phyloP scores from a whole-genome alignment of 2,113 vertebrate species.

The Dipodomys spectabilis region DNA sequence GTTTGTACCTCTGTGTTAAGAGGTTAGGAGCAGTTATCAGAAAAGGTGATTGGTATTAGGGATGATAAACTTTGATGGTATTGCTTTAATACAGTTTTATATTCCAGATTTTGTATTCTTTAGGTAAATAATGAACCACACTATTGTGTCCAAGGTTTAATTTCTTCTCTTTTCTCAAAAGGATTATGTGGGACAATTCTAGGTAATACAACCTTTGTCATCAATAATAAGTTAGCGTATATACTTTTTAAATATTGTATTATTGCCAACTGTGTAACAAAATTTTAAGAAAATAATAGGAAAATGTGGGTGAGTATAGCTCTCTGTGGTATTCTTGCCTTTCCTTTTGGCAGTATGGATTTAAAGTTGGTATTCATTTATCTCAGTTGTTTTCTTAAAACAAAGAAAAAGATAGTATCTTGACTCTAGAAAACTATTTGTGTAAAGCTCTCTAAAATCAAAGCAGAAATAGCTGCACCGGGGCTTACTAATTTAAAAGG shows the following conservation, averaged over 20 bases:
- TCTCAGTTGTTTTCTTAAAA: not conserved
- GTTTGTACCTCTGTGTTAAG: too few relatives aligned
- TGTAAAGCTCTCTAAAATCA: not conserved
- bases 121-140: not conserved
- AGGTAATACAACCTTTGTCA: not conserved
- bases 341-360: not conserved
- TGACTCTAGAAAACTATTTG: not conserved
- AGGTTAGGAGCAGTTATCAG: not conserved
- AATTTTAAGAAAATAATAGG: not conserved
- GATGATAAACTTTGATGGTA: not conserved
- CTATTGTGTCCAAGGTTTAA: not conserved
- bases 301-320: not conserved
- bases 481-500: not conserved
- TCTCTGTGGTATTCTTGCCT: not conserved
- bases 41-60: fast-evolving
- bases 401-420: not conserved
- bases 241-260: not conserved
- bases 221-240: not conserved
- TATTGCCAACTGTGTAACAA: not conserved
- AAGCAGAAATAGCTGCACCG: not conserved
- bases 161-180: not conserved
- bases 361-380: not conserved
- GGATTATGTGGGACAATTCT: not conserved
- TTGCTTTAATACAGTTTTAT: not conserved
- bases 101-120: not conserved